A percentile compares a stretch with the other conserved stretches of the same genome.
These are phyloP conservation scores for Carposina sasakii DNA, from an alignment of 1,140 invertebrate genomes.

Conservation along the genomic window DNA sequence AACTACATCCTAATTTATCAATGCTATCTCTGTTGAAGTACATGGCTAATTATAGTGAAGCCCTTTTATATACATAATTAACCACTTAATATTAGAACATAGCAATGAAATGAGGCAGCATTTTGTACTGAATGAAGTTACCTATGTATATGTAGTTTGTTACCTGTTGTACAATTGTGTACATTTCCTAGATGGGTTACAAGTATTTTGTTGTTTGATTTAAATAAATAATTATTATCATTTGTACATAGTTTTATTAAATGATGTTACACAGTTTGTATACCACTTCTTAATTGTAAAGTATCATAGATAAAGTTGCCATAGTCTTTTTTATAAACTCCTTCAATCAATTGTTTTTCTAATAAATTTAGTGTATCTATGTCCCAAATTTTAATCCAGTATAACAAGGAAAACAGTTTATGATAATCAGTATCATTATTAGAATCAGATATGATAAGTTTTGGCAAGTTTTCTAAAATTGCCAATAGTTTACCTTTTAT, in stretches of 20 bases:
- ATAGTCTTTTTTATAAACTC: constrained; percentile 47
- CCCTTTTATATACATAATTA: too few species aligned
- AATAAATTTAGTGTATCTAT: constrained; percentile 56
- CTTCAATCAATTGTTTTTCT: constrained; percentile 55
- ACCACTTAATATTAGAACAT: too few species aligned
- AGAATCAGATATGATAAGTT: constrained; percentile 46
- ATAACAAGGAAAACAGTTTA: constrained; percentile 60
- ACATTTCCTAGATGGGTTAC: constrained; percentile 9
- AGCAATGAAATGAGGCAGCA: too few species aligned
- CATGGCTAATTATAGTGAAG: too few species aligned
- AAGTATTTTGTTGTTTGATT: constrained; percentile 21
- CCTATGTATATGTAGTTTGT: constrained; percentile 17
- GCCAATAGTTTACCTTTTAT: constrained; percentile 47
- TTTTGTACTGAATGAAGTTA: constrained; percentile 23
- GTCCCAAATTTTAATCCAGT: constrained; percentile 65
- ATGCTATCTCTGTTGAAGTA: too few species aligned
- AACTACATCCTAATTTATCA: too few species aligned
- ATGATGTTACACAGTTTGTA: constrained; percentile 12
- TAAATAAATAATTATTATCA: constrained; percentile 26
- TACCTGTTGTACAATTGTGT: constrained; percentile 18
- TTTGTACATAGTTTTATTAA: too few species aligned
- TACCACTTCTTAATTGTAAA: constrained; percentile 42
- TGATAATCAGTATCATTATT: constrained; percentile 37
- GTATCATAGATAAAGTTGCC: constrained; percentile 56
- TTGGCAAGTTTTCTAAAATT: constrained; percentile 64